These are phyloP conservation scores for Dipodomys spectabilis DNA, from an alignment of 2,113 vertebrate species.

Conservation along the genomic window DNA sequence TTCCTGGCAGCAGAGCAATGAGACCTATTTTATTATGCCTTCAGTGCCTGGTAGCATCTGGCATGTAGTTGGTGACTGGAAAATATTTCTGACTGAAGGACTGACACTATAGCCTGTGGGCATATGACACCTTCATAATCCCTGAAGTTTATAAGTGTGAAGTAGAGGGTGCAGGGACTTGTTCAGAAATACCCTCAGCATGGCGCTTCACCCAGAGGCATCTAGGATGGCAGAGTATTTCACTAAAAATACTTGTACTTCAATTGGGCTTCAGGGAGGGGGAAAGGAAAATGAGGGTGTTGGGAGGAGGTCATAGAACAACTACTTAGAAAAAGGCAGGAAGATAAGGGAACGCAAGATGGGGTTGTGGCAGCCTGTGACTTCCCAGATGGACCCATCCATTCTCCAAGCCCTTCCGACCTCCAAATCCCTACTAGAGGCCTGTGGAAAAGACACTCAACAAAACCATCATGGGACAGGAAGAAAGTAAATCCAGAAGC, in stretches of 20 bases:
- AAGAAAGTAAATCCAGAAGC: not conserved
- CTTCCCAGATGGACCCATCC: not conserved
- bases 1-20: not conserved
- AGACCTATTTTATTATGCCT: not conserved
- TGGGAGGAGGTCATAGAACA: not conserved
- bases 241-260: not conserved
- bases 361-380: too few species aligned
- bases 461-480: too few species aligned
- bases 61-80: not conserved
- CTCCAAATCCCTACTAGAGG: not conserved
- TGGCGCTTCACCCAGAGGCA: conserved; percentile 32
- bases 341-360: not conserved
- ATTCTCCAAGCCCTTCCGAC: too few species aligned
- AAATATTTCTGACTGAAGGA: not conserved
- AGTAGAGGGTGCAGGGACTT: not conserved
- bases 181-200: conserved; percentile 41
- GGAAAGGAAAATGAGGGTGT: not conserved
- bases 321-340: not conserved
- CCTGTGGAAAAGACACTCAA: not conserved
- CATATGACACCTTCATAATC: not conserved
- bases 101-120: not conserved
- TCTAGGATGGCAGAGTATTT: not conserved
- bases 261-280: not conserved
- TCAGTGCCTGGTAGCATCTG: not conserved
- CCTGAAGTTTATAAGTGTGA: not conserved